Percentiles rank a stretch among this genome's conserved stretches.
Conservation (phyloP, 2,113 vertebrate species). For the Pampusana beccarii region DNA sequence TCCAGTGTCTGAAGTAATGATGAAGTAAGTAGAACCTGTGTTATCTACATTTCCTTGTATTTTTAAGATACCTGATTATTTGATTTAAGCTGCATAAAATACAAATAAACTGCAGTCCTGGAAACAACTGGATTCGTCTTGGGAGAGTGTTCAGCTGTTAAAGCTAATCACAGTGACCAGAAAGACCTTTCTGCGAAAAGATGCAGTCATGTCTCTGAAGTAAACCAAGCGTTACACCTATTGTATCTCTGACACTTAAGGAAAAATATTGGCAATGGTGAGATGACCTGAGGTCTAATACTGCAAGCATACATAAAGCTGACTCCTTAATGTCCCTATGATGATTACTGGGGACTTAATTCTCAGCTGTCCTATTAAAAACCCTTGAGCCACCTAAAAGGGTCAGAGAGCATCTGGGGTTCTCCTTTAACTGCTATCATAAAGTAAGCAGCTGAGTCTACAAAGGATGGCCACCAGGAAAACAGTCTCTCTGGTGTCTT, state of each 20-base stretch:
- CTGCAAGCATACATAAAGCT: not conserved
- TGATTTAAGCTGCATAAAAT: not conserved
- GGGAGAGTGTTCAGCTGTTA: not conserved
- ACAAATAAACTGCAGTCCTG: not conserved
- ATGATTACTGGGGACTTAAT: conserved; percentile 31
- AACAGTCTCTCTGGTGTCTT: not conserved
- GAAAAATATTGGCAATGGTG: not conserved
- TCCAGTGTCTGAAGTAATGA: not conserved
- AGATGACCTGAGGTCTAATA: conserved; percentile 34
- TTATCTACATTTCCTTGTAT: not conserved
- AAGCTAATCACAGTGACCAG: not conserved
- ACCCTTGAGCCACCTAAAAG: conserved; percentile 56
- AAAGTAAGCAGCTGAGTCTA: conserved; percentile 25
- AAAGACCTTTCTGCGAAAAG: not conserved
- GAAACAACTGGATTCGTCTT: not conserved
- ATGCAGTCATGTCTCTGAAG: not conserved
- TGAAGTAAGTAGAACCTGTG: not conserved
- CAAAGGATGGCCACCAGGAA: not conserved
- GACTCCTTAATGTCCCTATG: not conserved
- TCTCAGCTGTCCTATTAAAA: conserved; percentile 63
- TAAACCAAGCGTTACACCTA: not conserved
- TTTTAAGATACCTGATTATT: not conserved
- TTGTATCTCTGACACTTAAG: not conserved
- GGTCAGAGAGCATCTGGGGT: conserved; percentile 20
- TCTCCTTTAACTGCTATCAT: conserved; percentile 40